Evolutionary conservation across 1,140 invertebrate genomes (phyloP), one percentile per base, ranked within the genome.

Genomic region (Myzus persicae): DNA sequence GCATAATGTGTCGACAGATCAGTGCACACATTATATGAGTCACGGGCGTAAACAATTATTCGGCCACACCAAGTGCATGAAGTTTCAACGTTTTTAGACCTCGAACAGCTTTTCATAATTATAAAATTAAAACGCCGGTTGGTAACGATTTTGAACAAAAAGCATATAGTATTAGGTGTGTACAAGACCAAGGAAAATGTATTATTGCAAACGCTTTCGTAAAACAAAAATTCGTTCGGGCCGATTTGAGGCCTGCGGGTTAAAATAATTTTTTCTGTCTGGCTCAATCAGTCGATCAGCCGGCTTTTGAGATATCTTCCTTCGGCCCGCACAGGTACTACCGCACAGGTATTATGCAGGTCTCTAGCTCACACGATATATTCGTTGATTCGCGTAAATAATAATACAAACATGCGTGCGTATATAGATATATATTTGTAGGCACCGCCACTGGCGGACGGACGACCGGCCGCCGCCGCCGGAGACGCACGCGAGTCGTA

Each of bases 401-500:
- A 54, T 26, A 22, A 54, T 31, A 11, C n/a, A n/a, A n/a, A n/a
- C n/a, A n/a, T 20, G 31, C 26, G 4, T 31, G 46, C 2, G 11
- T 11, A 51, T 6, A 51, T 36, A 76, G 18, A 14, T n/a, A 44
- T 4, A 76, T 76, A n/a, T 20, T 76, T 76, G 3, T n/a, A n/a
- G 14, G 4, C 4, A 14, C 59, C 36, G 59, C 59, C 59, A 4
- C n/a, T n/a, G 36, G 18, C 59, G 59, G 59, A 18, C 59, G 59
- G 59, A 76, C 59, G 59, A 7, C 8, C 51, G 54, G 8, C 1
- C 54, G 40, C 38, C 24, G 38, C 40, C 40, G 42, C 1, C 14
- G 87, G n/a, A n/a, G 87, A 1, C 44, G 85, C 44, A 40, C n/a
- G 59, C 87, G 20, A 18, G n/a, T 88, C 87, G 87, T 88, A 88